Evolutionary conservation across 30 jellyfish, hydroid and myxozoan genomes (phyloP), one percentile per base, ranked within the genome.

Genomic region (Pseudorhiza aurosa): DNA sequence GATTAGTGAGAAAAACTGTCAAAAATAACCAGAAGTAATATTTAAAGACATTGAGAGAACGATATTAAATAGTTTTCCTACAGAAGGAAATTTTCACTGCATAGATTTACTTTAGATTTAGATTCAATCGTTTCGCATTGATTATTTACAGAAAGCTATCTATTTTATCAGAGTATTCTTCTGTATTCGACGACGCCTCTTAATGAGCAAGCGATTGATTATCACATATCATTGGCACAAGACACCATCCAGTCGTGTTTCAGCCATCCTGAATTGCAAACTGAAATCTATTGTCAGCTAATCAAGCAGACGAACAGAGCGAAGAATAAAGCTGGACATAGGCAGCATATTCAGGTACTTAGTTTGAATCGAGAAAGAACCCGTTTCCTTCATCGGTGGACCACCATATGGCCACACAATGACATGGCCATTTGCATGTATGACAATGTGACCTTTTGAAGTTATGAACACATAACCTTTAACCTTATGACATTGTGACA

Each of bases 251-350:
- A 93, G 58, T 49, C 72, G 19, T 93, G 98, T 47, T 68, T 93
- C 75, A 85, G 33, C 63, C 82, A 86, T 70, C 77, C 96, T 10
- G 98, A 93, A 53, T 89, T 93, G 44, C 98, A 93, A 81, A 85
- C 98, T 63, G 98, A 93, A 64, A 68, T 93, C 39, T 93, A 86
- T 62, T 93, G 98, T 68, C 98, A 93, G 79, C 58, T 93, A 45
- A 93, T 93, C 8, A 93, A 93, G 74, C 98, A 93, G 59, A 93
- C 98, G n/a, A 73, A 96, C 40, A 94, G 88, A 68, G 59, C 43
- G 19, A 86, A 91, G n/a, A 50, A 30, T 10, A 75, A 65, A 49
- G 78, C 69, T 24, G 91, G 82, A 8, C 32, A 31, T 72, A 37
- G 50, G 46, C 80, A 56, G 31, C 65, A 33, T 4, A 77, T 77